Percentiles rank a stretch among this genome's conserved stretches.
Conservation (phyloP, 2,113 vertebrate genomes). For the Syrmaticus mikado region DNA sequence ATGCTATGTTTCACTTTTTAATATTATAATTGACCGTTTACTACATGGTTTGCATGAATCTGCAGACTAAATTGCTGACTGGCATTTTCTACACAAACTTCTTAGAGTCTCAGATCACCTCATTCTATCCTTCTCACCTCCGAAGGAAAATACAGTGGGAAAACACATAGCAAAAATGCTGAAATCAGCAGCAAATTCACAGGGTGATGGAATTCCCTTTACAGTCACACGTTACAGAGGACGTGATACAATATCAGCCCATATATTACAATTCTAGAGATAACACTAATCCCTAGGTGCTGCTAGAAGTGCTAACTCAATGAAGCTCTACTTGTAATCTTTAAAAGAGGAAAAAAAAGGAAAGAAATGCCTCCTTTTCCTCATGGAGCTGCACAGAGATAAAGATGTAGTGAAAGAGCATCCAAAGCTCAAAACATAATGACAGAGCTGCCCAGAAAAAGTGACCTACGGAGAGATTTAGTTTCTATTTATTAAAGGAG, state of each 20-base stretch:
- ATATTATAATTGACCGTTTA: neutral
- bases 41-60: neutral
- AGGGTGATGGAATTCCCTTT: neutral
- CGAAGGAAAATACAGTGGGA: neutral
- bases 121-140: neutral
- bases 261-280: neutral
- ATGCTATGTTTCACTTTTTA: neutral
- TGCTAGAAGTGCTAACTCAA: neutral
- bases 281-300: neutral
- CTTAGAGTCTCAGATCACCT: neutral
- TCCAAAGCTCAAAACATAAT: neutral
- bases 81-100: neutral
- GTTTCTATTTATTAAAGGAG: fast-evolving
- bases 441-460: neutral
- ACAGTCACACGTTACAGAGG: fast-evolving
- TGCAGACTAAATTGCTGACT: neutral
- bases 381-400: neutral
- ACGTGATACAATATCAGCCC: neutral
- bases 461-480: neutral
- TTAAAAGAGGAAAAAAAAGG: neutral
- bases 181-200: neutral
- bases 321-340: neutral
- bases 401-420: neutral
- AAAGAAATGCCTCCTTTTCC: neutral
- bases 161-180: neutral